Base-by-base conservation (phyloP, 2,797 vertebrate genomes). In the Sarcoramphus papa region DNA sequence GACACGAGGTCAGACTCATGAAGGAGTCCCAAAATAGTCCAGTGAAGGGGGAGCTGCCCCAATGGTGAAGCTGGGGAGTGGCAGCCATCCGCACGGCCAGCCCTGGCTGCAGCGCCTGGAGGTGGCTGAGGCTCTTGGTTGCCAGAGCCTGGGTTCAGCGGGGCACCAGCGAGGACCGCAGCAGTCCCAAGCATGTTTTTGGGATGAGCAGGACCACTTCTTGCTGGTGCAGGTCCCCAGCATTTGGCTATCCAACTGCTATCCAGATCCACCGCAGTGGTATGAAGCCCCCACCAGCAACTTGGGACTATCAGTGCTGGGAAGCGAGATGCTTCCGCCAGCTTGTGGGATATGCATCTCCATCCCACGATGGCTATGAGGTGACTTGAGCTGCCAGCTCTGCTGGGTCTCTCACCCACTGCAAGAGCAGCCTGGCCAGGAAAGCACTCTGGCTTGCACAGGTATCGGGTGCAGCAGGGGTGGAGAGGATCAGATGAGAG, bases 281-380 rank as follows among this genome's bases (percentile, higher is more conserved):
- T 19, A 24, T 5, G 12, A 82, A 82, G 48, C 11, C 18, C 48
- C 31, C 27, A 78, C 13, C 24, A 23, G 23, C 12, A 24, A 40
- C 4, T 14, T 33, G 4, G 17, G 37, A 78, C 22, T 14, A 41
- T 37, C 35, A 60, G 33, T 4, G 35, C 62, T 37, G 33, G 50
- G 41, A 59, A 74, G 41, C 0, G 3, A 56, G 56, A 9, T 17
- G 25, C 33, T 75, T 50, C 57, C 33, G 2, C 10, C 47, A 41
- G 50, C 56, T 41, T 1, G 2, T 13, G 41, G 63, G n/a, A 18
- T 51, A 41, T 0, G 0, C 0, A 1, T 31, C 37, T 67, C 63
- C 43, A 24, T 27, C 12, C n/a, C 28, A 62, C 27, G 13, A 47
- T 0, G 2, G 53, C 41, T 63, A 35, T 0, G 0, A 35, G 20